A percentile compares a stretch with the other conserved stretches of the same genome.
phyloP scores from a whole-genome alignment of 2,888 invertebrate species.

The Trypoxylon attenuatum region DNA sequence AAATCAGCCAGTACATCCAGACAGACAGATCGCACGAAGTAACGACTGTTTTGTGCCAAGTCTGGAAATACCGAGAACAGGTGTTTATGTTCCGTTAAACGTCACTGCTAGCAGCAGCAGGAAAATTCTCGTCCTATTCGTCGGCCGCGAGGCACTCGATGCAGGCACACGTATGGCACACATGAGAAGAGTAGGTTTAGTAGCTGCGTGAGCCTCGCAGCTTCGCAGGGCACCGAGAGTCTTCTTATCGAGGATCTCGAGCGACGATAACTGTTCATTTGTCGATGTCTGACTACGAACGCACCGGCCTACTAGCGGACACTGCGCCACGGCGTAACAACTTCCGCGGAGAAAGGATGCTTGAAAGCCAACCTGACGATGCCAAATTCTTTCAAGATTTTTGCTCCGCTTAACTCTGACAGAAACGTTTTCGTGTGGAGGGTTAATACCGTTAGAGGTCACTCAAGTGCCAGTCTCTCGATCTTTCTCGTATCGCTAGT shows the following conservation, averaged over 20 bases:
- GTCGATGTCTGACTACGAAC: constrained; percentile 43
- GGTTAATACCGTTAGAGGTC: too few species aligned
- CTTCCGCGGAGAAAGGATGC: constrained; percentile 42
- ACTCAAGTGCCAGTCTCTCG: too few species aligned
- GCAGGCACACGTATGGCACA: constrained; percentile 27
- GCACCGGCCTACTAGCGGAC: constrained; percentile 48
- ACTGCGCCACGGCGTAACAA: constrained; percentile 44
- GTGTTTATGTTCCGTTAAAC: constrained; percentile 40
- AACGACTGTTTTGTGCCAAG: constrained; percentile 15
- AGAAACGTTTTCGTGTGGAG: too few species aligned
- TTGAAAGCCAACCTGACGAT: too few species aligned
- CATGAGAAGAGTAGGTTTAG: too few species aligned
- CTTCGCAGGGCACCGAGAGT: constrained; percentile 24
- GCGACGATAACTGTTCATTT: constrained; percentile 59
- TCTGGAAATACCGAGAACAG: constrained; percentile 28
- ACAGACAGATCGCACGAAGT: constrained; percentile 15
- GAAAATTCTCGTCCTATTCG: constrained; percentile 28
- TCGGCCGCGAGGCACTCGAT: too few species aligned
- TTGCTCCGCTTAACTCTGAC: too few species aligned
- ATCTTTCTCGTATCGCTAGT: too few species aligned
- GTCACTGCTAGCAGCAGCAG: constrained; percentile 32
- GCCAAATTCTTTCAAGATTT: too few species aligned
- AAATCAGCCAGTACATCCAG: too few species aligned
- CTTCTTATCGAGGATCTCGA: constrained; percentile 58
- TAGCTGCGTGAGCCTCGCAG: too few species aligned